Percentiles rank a stretch among this genome's conserved stretches.
Evolutionary conservation across 2,888 invertebrate genomes (phyloP).

Genomic region (Sycophila texana): DNA sequence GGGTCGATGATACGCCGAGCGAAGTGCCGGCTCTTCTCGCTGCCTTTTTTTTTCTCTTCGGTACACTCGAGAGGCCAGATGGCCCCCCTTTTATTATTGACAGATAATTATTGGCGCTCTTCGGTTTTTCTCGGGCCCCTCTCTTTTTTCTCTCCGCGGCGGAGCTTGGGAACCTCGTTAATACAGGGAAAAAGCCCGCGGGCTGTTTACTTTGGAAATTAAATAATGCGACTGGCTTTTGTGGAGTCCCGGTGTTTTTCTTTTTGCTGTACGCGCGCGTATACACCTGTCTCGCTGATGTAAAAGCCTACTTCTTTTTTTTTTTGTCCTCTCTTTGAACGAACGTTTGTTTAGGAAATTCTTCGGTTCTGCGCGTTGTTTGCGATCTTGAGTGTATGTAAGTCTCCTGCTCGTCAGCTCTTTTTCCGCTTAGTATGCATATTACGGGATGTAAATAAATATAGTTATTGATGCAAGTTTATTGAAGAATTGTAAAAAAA

Average conservation of each 20-base stretch:
- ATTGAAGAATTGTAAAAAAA: no score
- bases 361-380: background rate
- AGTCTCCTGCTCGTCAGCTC: no score
- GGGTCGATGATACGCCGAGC: background rate
- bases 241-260: background rate
- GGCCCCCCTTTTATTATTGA: slow-evolving; percentile 43
- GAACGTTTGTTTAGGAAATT: slow-evolving; percentile 4
- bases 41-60: background rate
- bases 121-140: background rate
- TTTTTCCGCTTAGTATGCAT: no score
- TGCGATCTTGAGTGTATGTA: background rate
- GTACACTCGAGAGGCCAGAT: slow-evolving; percentile 29
- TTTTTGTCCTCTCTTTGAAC: background rate
- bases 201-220: slow-evolving; percentile 33
- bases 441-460: no score
- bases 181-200: background rate
- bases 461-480: no score
- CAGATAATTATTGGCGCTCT: slow-evolving; percentile 34
- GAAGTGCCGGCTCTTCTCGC: background rate
- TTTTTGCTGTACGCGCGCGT: background rate
- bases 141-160: slow-evolving; percentile 1
- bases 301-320: background rate
- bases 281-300: background rate
- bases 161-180: slow-evolving; percentile 13
- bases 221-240: slow-evolving; percentile 30